Evolutionary conservation across 2,888 invertebrate genomes (phyloP).

Genomic region (Drosophila mettleri): DNA sequence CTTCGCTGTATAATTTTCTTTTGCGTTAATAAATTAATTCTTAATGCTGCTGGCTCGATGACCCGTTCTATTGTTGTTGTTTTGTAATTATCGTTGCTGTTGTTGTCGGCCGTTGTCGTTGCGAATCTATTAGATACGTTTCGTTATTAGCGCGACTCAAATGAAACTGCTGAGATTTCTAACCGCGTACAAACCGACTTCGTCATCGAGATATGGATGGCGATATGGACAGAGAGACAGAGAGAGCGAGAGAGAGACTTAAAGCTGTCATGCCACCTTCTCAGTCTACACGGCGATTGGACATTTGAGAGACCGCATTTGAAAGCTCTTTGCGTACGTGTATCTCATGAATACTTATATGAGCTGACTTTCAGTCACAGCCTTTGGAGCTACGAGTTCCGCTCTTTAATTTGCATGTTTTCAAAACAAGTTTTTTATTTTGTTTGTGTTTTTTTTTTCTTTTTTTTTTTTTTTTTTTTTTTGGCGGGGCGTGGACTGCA

Average conservation of each 20-base stretch:
- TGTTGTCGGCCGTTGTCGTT: constrained; percentile 51
- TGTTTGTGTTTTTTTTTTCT: neutral
- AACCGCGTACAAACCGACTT: constrained; percentile 54
- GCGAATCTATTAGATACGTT: constrained; percentile 81
- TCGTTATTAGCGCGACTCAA: constrained; percentile 84
- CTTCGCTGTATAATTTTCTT: constrained; percentile 30
- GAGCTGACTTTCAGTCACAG: constrained; percentile 40
- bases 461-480: constrained; percentile 12
- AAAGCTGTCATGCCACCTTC: constrained; percentile 56
- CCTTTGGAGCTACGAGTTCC: constrained; percentile 27
- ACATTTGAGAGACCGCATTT: constrained; percentile 69
- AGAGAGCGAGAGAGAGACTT: constrained; percentile 28
- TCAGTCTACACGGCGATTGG: constrained; percentile 55
- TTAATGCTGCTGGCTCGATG: constrained; percentile 33
- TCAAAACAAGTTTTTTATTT: constrained; percentile 55
- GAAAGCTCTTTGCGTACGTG: constrained; percentile 62
- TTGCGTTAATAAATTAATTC: constrained; percentile 14
- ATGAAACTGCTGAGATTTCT: constrained; percentile 82
- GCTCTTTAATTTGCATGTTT: constrained; percentile 75
- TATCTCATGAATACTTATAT: constrained; percentile 58
- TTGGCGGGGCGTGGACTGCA: constrained; percentile 63
- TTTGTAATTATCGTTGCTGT: constrained; percentile 13
- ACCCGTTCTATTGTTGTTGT: constrained; percentile 30
- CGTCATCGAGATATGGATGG: constrained; percentile 43
- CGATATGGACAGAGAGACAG: neutral